Evolutionary conservation across 2,797 vertebrate genomes (phyloP), one percentile per base, ranked within the genome.

Genomic region (Oryzias dopingdopingensis): DNA sequence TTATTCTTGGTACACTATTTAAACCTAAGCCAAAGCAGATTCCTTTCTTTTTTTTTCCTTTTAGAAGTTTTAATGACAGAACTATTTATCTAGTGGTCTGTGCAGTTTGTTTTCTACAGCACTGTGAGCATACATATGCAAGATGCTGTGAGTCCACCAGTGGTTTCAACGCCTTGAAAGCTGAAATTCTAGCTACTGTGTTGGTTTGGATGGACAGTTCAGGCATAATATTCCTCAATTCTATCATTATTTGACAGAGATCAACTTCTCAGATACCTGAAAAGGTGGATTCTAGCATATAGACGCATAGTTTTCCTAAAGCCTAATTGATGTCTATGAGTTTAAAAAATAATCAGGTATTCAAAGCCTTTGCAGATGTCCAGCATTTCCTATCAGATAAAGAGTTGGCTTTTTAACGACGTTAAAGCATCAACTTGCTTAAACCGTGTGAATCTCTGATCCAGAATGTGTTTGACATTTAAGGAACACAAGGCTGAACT

Each of bases 41-140:
- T 81, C 59, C 44, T 64, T 41, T 17, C 5, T 16, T 10, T 46
- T 64, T 56, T 56, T 59, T 55, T 59, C 67, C 15, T 48, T 26
- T 49, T 45, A 26, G 47, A 53, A 43, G 40, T 67, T 77, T 59
- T 49, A 74, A 60, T 68, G 77, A 76, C 77, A 77, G 54, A 76
- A 68, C 52, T 63, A 59, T 49, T 56, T 58, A 79, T 79, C 66
- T 74, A 73, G 77, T 76, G 69, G 57, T 69, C 51, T 65, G 24
- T 72, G 73, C 73, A 70, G 61, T 78, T 76, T 81, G 67, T 58
- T 62, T 78, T 69, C 57, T 40, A 16, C 10, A 29, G 26, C 26
- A 29, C 54, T 51, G 65, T 46, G 62, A 73, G 56, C 63, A 66
- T 63, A 29, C 65, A 51, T 72, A 70, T 44, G 18, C 41, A 77